A percentile compares a stretch with the other conserved stretches of the same genome.
Conservation (phyloP, 2,888 invertebrate species). For the Nemotelus pantherinus region DNA sequence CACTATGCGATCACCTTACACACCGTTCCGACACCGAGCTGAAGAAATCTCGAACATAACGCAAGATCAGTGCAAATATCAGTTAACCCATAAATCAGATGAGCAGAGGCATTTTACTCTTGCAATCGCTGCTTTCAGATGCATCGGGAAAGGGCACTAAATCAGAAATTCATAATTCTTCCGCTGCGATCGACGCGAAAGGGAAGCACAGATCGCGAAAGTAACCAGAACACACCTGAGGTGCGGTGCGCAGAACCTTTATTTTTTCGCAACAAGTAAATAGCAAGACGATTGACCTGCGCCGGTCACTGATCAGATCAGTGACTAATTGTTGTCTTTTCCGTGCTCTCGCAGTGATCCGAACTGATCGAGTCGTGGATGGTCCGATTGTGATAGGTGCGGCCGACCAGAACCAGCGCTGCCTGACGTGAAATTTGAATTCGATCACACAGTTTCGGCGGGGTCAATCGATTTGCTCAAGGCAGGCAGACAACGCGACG, state of each 20-base stretch:
- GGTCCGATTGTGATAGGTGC: slow-evolving; percentile 23
- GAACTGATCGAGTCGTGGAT: slow-evolving; percentile 16
- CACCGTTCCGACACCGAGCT: not conserved
- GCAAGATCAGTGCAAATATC: slow-evolving; percentile 45
- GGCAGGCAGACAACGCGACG: slow-evolving; percentile 2
- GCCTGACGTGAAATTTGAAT: slow-evolving; percentile 11
- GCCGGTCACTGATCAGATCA: slow-evolving; percentile 38
- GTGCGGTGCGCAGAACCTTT: slow-evolving; percentile 32
- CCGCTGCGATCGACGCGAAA: not conserved
- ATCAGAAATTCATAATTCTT: not conserved
- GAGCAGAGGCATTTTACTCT: slow-evolving; percentile 30
- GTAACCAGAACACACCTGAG: slow-evolving; percentile 34
- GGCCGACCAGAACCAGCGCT: slow-evolving; percentile 18
- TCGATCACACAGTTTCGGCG: slow-evolving; percentile 33
- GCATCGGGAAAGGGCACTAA: slow-evolving; percentile 32
- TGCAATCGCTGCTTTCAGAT: slow-evolving; percentile 21
- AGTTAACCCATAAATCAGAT: slow-evolving; percentile 48
- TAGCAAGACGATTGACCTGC: slow-evolving; percentile 37
- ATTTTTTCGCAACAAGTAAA: slow-evolving; percentile 6
- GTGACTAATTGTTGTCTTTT: slow-evolving; percentile 42
- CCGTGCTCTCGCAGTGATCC: not conserved
- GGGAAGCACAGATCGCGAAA: not conserved
- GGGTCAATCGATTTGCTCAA: slow-evolving; percentile 48
- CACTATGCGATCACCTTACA: slow-evolving; percentile 10
- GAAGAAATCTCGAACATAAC: not conserved